Conservation (phyloP, 2,113 vertebrate species). For the Canis aureus region DNA sequence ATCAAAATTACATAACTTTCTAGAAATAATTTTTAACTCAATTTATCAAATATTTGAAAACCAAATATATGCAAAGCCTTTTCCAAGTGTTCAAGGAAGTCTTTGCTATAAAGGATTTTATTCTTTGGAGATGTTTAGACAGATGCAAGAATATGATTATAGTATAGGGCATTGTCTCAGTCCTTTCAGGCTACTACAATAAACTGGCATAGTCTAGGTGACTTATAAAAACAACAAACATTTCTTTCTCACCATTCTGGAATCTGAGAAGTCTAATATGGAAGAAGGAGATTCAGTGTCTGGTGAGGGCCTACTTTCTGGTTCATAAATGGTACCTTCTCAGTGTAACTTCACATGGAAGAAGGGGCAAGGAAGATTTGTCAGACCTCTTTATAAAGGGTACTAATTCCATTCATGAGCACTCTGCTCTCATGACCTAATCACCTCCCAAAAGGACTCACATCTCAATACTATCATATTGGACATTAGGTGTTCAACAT, state of each 20-base stretch:
- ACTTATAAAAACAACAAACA: background rate
- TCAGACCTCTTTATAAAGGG: background rate
- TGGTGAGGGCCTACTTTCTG: background rate
- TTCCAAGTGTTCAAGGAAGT: conserved; percentile 24
- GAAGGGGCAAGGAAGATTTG: background rate
- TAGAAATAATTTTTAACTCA: conserved; percentile 7
- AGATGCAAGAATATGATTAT: background rate
- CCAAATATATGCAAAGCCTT: background rate
- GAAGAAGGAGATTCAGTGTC: background rate
- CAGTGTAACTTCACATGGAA: background rate
- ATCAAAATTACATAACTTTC: conserved; percentile 7
- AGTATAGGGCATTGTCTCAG: background rate
- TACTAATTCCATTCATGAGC: background rate
- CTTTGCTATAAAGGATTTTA: conserved; percentile 22
- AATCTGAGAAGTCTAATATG: background rate
- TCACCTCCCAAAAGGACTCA: background rate
- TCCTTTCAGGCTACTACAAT: background rate
- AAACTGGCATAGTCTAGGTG: background rate
- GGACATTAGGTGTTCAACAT: background rate
- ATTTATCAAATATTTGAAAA: conserved; percentile 26
- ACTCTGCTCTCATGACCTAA: background rate
- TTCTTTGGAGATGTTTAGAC: background rate
- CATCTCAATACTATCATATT: background rate
- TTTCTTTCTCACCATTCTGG: background rate
- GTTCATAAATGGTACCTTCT: background rate